Evolutionary conservation across 2,888 invertebrate species (phyloP).

Genomic region (Calliphora vomitoria): DNA sequence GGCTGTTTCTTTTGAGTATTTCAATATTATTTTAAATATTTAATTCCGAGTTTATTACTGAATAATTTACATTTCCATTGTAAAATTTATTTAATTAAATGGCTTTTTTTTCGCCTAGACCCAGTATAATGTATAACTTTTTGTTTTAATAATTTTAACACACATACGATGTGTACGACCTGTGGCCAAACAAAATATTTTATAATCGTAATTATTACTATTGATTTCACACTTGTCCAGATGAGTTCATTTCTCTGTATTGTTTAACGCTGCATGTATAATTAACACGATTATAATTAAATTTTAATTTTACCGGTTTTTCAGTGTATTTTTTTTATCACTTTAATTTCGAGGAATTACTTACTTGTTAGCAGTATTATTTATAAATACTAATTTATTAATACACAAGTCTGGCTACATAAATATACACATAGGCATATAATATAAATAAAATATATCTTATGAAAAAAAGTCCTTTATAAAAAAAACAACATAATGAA

Average conservation of each 20-base stretch:
- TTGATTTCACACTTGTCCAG: conserved; percentile 38
- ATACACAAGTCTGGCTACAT: not conserved
- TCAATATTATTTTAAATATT: not conserved
- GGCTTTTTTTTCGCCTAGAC: not conserved
- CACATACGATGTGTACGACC: not conserved
- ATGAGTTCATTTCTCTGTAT: conserved; percentile 28
- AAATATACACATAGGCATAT: not conserved
- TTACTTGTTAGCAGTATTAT: not conserved
- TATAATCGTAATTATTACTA: not conserved
- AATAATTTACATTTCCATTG: not conserved
- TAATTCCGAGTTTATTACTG: not conserved
- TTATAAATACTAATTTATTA: not conserved
- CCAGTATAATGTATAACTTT: not conserved
- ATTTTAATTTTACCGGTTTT: conserved; percentile 27
- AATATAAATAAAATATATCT: no score
- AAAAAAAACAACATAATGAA: not conserved
- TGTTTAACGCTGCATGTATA: conserved; percentile 25
- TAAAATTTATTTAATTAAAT: not conserved
- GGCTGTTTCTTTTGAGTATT: not conserved
- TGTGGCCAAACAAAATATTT: not conserved
- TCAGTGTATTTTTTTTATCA: not conserved
- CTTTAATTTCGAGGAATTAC: not conserved
- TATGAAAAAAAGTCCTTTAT: not conserved
- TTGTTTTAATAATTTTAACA: not conserved
- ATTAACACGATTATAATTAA: conserved; percentile 56